These are phyloP conservation scores for Oryzias celebensis DNA, from an alignment of 2,113 vertebrate species.

Conservation along the genomic window DNA sequence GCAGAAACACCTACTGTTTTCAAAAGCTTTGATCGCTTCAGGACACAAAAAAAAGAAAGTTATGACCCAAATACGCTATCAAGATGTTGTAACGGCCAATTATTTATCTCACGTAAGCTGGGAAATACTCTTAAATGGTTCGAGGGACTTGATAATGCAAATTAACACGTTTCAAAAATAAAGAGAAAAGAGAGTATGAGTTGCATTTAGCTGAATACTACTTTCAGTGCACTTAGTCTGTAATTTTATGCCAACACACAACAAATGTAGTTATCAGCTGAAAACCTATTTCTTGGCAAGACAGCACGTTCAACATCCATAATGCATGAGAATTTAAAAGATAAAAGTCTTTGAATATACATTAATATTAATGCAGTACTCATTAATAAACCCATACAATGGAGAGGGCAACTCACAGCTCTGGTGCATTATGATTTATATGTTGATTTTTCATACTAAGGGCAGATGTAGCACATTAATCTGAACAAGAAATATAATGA, in stretches of 20 bases:
- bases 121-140: too few relatives aligned
- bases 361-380: conserved; percentile 47
- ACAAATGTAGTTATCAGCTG: conserved; percentile 6
- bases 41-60: too few relatives aligned
- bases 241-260: neutral
- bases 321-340: conserved; percentile 29
- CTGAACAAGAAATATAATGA: neutral
- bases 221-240: neutral
- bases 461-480: neutral
- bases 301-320: conserved; percentile 13
- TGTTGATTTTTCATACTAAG: neutral
- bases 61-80: too few relatives aligned
- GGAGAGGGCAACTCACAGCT: conserved; percentile 33
- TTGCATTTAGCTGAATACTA: neutral
- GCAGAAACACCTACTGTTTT: too few relatives aligned
- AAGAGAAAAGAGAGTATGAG: neutral
- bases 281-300: conserved; percentile 8
- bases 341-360: conserved; percentile 42
- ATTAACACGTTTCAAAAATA: neutral
- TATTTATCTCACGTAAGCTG: too few relatives aligned
- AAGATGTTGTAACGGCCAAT: too few relatives aligned
- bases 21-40: too few relatives aligned
- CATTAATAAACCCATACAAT: conserved; percentile 53
- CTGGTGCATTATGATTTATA: conserved; percentile 13
- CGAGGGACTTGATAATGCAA: neutral